Percentiles rank a stretch among this genome's conserved stretches.
These are phyloP conservation scores for Panulirus ornatus DNA, from an alignment of 1,140 invertebrate species.

Conservation along the genomic window DNA sequence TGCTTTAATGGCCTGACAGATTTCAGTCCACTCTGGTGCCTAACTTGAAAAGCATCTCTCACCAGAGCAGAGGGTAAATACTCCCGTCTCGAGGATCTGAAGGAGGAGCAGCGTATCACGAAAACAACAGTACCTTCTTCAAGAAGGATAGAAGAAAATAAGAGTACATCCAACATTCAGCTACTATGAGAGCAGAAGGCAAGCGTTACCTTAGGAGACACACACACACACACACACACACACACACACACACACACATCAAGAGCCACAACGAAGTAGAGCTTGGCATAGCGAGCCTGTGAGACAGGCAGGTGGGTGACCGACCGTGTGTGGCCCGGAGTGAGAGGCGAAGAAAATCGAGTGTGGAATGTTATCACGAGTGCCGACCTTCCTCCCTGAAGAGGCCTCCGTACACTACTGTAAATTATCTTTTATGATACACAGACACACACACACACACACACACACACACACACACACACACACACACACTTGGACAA, in stretches of 20 bases:
- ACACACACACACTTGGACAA: neutral
- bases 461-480: too few relatives aligned
- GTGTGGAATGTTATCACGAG: slow-evolving; percentile 4
- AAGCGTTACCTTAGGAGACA: too few relatives aligned
- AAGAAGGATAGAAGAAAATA: neutral
- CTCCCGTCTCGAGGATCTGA: too few relatives aligned
- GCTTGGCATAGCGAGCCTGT: neutral
- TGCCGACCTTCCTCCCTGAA: neutral
- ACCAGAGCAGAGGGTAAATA: too few relatives aligned
- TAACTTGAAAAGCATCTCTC: neutral
- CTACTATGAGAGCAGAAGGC: too few relatives aligned
- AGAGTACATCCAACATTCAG: too few relatives aligned
- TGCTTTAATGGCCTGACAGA: neutral
- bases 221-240: too few relatives aligned
- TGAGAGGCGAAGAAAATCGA: neutral
- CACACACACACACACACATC: too few relatives aligned
- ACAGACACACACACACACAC: neutral
- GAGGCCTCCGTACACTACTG: neutral
- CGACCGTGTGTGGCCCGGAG: slow-evolving; percentile 8
- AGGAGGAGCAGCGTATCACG: too few relatives aligned
- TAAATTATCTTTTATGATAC: neutral
- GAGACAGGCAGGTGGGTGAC: neutral
- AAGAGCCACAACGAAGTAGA: neutral
- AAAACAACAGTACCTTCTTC: too few relatives aligned
- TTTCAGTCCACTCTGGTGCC: neutral